Conservation (phyloP, 2,113 vertebrate genomes). For the Sterrhoptilus dennistouni region DNA sequence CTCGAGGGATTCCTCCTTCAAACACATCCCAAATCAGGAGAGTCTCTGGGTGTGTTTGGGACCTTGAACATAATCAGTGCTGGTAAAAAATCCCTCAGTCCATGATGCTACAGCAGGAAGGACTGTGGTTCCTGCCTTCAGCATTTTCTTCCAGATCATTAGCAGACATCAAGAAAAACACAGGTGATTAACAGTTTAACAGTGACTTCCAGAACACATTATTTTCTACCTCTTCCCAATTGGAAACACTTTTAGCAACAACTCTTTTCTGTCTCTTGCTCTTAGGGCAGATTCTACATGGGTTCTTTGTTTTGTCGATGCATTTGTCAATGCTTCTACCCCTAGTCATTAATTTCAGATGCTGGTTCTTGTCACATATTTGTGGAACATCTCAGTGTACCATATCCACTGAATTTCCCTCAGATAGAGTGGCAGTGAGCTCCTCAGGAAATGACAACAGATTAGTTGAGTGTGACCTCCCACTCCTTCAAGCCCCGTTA, state of each 20-base stretch:
- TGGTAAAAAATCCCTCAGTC: background rate
- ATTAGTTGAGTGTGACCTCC: conserved; percentile 22
- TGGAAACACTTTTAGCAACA: background rate
- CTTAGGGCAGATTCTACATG: background rate
- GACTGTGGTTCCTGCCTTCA: background rate
- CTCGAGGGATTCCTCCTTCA: background rate
- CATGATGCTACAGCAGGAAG: background rate
- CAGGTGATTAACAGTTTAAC: background rate
- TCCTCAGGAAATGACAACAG: background rate
- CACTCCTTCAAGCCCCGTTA: background rate
- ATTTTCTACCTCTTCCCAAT: background rate
- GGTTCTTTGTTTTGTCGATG: background rate
- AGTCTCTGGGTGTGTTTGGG: background rate
- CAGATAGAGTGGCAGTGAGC: background rate
- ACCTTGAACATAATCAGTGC: background rate
- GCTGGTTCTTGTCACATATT: background rate
- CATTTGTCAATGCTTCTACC: background rate
- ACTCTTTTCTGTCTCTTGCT: background rate
- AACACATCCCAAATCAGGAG: background rate
- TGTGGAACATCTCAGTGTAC: background rate
- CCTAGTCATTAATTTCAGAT: background rate
- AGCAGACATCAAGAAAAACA: background rate
- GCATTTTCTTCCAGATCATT: background rate
- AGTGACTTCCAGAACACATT: background rate
- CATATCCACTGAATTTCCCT: background rate